Evolutionary conservation across 1,140 invertebrate genomes (phyloP), one percentile per base, ranked within the genome.

Genomic region (Hypsibius dujardini): DNA sequence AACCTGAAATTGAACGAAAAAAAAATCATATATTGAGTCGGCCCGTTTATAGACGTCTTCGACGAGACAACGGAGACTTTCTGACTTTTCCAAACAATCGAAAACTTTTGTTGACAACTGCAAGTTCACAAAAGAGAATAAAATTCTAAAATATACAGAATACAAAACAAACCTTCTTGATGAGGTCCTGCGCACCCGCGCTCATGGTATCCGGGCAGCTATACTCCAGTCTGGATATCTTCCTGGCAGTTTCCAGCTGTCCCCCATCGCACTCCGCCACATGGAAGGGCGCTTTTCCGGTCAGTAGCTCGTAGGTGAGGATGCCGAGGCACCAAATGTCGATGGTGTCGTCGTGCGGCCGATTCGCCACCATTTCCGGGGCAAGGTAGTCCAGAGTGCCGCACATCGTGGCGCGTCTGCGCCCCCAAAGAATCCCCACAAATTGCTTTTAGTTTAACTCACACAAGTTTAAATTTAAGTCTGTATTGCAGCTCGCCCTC

Each of bases 281-380:
- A 77, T 91, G 87, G 82, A 97, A 97, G n/a, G 93, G 92, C 14
- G 92, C 90, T 71, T 87, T 82, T 0, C 92, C 92, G 40, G 90
- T 87, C 7, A 96, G 79, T 75, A 92, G 86, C 79, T 97, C 92
- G 75, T 90, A 97, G 75, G 88, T 90, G 0, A 95, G 81, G 3
- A 97, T 88, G 2, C 92, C 93, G 47, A 95, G 81, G 76, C 90
- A 90, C 93, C 92, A 97, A 40, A 93, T 83, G 80, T 97, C 93
- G 0, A 95, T 91, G 77, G 88, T 90, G 77, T 94, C 88, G 78
- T 89, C 88, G 75, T 96, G 90, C 0, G 86, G 84, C 74, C 87
- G 84, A 1, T 88, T 88, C 75, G 92, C 88, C 72, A 95, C 86
- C 92, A 96, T 96, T 83, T 96, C 93, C 28, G 92, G 92, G n/a